Percentiles rank a stretch among this genome's conserved stretches.
phyloP scores from a whole-genome alignment of 2,797 vertebrate species.

The Muscicapa striata region DNA sequence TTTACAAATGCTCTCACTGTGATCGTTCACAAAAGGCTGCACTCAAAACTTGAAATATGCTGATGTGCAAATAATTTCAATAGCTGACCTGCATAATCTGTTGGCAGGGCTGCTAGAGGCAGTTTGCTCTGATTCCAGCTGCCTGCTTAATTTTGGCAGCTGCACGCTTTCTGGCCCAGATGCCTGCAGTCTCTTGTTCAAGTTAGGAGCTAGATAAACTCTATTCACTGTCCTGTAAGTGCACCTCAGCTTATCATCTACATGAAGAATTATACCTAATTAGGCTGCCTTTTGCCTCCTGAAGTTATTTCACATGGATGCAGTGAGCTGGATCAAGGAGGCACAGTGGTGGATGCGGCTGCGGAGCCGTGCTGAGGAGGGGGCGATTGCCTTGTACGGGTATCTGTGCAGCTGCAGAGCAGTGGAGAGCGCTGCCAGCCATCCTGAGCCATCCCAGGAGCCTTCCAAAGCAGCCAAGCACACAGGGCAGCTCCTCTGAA shows the following conservation, averaged over 20 bases:
- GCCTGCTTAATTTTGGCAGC: slow-evolving; percentile 39
- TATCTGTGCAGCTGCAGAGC: fast-evolving
- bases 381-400: not conserved
- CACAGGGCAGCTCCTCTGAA: not conserved
- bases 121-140: not conserved
- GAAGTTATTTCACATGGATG: not conserved
- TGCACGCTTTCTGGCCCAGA: not conserved
- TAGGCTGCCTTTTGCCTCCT: not conserved
- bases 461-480: not conserved
- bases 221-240: not conserved
- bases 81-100: slow-evolving; percentile 41
- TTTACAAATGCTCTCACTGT: not conserved
- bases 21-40: not conserved
- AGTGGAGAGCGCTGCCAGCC: not conserved
- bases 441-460: not conserved
- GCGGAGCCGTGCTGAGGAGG: not conserved
- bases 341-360: not conserved
- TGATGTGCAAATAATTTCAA: slow-evolving; percentile 40
- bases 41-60: not conserved
- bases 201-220: slow-evolving; percentile 26
- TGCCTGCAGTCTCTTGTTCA: slow-evolving; percentile 16
- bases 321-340: not conserved
- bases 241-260: slow-evolving; percentile 4
- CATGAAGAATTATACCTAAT: not conserved
- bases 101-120: not conserved